These are phyloP conservation scores for Alexandromys fortis DNA, from an alignment of 2,113 vertebrate species.

Conservation along the genomic window DNA sequence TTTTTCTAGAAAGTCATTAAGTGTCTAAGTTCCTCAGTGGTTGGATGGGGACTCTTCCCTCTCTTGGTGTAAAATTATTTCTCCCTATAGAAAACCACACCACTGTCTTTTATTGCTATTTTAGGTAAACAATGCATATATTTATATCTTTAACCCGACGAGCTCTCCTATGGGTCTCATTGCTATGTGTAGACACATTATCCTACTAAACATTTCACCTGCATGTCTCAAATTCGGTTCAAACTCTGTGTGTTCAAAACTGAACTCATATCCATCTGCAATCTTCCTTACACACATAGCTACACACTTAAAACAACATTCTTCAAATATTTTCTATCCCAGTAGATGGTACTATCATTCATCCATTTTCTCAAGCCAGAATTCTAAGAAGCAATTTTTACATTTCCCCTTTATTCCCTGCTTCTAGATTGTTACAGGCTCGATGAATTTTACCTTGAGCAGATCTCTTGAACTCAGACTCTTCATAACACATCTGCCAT, in stretches of 20 bases:
- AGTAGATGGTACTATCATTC: not conserved
- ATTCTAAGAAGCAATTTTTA: conserved; percentile 18
- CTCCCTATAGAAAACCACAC: not conserved
- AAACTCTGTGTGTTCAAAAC: conserved; percentile 13
- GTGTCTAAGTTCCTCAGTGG: not conserved
- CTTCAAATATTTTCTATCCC: conserved; percentile 29
- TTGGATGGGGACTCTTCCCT: not conserved
- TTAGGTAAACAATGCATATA: conserved; percentile 38
- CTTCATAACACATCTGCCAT: not conserved
- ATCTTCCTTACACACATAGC: not conserved
- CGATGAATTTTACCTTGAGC: not conserved
- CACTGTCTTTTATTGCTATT: not conserved
- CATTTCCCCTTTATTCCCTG: not conserved
- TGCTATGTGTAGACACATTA: not conserved
- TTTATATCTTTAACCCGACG: not conserved
- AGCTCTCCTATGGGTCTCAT: not conserved
- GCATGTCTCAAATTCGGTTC: not conserved
- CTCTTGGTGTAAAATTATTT: conserved; percentile 20
- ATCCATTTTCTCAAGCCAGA: conserved; percentile 50
- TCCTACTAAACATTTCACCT: not conserved
- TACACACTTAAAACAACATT: not conserved
- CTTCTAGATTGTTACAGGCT: conserved; percentile 26
- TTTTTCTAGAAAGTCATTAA: conserved; percentile 20
- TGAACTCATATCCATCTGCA: not conserved
- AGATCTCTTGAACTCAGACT: not conserved